Evolutionary conservation across 2,888 invertebrate genomes (phyloP).

Genomic region (Drosophila silvestris): DNA sequence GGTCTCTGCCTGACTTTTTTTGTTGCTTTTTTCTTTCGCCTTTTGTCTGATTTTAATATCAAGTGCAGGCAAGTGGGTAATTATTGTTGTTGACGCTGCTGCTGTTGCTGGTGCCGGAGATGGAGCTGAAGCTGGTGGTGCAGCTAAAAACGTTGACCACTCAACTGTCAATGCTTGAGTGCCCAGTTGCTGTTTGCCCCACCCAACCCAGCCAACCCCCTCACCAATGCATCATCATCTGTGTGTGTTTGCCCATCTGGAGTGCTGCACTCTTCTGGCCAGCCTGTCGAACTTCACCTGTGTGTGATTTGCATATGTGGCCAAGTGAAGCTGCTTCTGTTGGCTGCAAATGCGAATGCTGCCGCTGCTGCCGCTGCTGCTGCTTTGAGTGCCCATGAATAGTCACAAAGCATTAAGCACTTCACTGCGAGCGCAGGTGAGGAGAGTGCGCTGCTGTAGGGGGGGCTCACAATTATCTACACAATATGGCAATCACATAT

Average conservation of each 20-base stretch:
- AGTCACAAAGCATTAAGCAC: slow-evolving; percentile 81
- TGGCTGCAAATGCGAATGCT: slow-evolving; percentile 64
- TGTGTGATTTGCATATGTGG: slow-evolving; percentile 78
- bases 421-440: slow-evolving; percentile 55
- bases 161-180: slow-evolving; percentile 81
- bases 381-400: slow-evolving; percentile 78
- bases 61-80: slow-evolving; percentile 81
- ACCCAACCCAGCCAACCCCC: slow-evolving; percentile 23
- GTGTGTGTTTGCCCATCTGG: slow-evolving; percentile 69
- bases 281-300: slow-evolving; percentile 80
- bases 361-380: slow-evolving; percentile 40
- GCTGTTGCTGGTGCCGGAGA: slow-evolving; percentile 37
- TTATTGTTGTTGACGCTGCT: slow-evolving; percentile 75
- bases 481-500: slow-evolving; percentile 82
- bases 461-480: slow-evolving; percentile 77
- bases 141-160: slow-evolving; percentile 79
- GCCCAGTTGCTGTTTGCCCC: slow-evolving; percentile 57
- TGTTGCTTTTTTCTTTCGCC: slow-evolving; percentile 39
- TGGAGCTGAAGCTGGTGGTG: slow-evolving; percentile 48
- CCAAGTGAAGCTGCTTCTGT: slow-evolving; percentile 76
- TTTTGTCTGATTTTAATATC: slow-evolving; percentile 82
- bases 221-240: background rate
- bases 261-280: slow-evolving; percentile 80
- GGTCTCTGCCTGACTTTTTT: slow-evolving; percentile 1
- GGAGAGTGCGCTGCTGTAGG: slow-evolving; percentile 13